Conservation (phyloP, 2,113 vertebrate species). For the Struthidea cinerea region DNA sequence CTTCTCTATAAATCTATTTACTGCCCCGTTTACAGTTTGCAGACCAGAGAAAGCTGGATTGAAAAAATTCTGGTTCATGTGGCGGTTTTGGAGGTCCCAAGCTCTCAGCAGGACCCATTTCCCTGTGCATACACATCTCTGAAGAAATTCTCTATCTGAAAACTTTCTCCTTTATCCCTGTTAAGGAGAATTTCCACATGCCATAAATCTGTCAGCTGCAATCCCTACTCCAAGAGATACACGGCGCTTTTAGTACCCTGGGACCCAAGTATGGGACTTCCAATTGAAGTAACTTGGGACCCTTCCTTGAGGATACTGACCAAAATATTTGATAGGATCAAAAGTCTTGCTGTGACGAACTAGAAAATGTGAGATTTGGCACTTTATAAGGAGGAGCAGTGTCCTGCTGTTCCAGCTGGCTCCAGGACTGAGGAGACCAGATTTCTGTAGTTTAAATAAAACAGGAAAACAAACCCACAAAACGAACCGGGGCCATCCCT, state of each 20-base stretch:
- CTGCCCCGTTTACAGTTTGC: background rate
- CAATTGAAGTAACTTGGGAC: background rate
- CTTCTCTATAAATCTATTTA: background rate
- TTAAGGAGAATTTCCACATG: background rate
- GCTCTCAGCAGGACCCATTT: background rate
- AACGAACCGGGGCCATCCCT: background rate
- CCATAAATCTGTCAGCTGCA: background rate
- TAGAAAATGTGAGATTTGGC: background rate
- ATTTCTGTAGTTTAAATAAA: background rate
- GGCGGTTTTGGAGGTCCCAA: background rate
- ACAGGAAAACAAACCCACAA: background rate
- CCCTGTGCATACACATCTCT: background rate
- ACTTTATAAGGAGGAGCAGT: background rate
- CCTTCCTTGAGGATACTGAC: background rate
- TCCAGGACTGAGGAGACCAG: background rate
- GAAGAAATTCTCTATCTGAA: background rate
- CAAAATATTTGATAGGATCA: background rate
- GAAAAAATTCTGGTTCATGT: background rate
- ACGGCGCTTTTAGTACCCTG: accelerated
- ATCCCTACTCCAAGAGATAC: background rate
- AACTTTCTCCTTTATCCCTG: background rate
- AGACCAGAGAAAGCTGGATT: background rate
- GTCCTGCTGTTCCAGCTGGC: background rate
- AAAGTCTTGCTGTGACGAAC: background rate
- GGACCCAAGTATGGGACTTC: background rate